Conservation (phyloP, 2,888 invertebrate genomes). For the Luffia ferchaultella region DNA sequence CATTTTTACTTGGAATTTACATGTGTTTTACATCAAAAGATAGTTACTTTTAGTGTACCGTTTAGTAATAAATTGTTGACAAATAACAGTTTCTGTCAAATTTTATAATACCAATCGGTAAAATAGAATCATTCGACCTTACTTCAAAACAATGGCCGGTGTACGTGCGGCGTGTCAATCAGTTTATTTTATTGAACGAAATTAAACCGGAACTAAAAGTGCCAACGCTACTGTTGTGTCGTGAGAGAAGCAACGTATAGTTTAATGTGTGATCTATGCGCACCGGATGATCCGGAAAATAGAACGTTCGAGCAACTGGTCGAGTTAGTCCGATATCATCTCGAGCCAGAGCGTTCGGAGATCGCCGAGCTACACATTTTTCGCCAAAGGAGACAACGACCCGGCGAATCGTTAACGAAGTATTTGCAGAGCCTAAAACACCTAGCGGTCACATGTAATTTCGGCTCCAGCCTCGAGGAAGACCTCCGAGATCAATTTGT, state of each 20-base stretch:
- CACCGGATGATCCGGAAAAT: slow-evolving; percentile 13
- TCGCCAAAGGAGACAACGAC: slow-evolving; percentile 14
- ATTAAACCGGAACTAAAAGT: slow-evolving; percentile 3
- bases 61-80: too few species aligned
- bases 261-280: slow-evolving; percentile 18
- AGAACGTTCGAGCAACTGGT: slow-evolving; percentile 13
- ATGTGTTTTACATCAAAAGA: too few species aligned
- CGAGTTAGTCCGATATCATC: slow-evolving; percentile 12
- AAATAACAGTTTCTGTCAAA: too few species aligned
- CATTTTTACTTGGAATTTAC: too few species aligned
- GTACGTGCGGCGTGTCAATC: slow-evolving; percentile 9
- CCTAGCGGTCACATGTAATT: slow-evolving; percentile 9
- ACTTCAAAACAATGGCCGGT: slow-evolving; percentile 8
- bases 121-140: too few species aligned
- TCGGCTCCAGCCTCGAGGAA: slow-evolving; percentile 4
- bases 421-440: slow-evolving; percentile 17
- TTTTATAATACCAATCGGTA: too few species aligned
- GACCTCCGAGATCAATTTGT: slow-evolving; percentile 11
- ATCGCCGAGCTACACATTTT: slow-evolving; percentile 18
- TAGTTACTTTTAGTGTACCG: too few species aligned
- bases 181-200: slow-evolving; percentile 6
- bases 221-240: slow-evolving; percentile 6
- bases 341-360: slow-evolving; percentile 17
- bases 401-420: slow-evolving; percentile 13
- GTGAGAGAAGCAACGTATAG: slow-evolving; percentile 9